phyloP scores from a whole-genome alignment of 2,888 invertebrate genomes.

The Pheosia tremula region DNA sequence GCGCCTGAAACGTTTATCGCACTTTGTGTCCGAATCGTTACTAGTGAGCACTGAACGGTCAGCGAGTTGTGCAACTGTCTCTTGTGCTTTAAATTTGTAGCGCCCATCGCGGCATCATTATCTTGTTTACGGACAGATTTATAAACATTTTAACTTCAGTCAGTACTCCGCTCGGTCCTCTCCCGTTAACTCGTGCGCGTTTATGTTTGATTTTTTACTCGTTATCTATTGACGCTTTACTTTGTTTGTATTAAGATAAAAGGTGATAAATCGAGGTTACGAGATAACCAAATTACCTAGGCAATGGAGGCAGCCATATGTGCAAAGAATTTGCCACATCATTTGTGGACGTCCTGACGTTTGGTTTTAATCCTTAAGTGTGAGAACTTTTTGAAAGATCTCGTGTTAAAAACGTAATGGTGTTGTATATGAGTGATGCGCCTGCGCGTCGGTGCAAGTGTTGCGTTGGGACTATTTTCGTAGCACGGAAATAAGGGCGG shows the following conservation, averaged over 20 bases:
- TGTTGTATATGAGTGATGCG: slow-evolving; percentile 72
- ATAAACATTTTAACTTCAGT: slow-evolving; percentile 57
- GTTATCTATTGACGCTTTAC: slow-evolving; percentile 44
- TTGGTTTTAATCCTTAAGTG: slow-evolving; percentile 18
- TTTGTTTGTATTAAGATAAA: slow-evolving; percentile 55
- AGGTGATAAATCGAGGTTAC: slow-evolving; percentile 53
- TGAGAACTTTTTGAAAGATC: slow-evolving; percentile 18
- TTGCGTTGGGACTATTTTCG: slow-evolving; percentile 81
- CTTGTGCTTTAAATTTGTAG: slow-evolving; percentile 49
- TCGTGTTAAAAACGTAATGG: slow-evolving; percentile 30
- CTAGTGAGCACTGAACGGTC: slow-evolving; percentile 59
- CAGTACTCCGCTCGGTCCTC: slow-evolving; percentile 53
- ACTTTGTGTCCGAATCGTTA: slow-evolving; percentile 49
- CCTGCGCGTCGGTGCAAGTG: slow-evolving; percentile 78
- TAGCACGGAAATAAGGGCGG: slow-evolving; percentile 84
- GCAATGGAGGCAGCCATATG: slow-evolving; percentile 39
- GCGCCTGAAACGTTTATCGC: slow-evolving; percentile 55
- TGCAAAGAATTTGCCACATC: slow-evolving; percentile 27
- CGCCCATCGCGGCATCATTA: slow-evolving; percentile 50
- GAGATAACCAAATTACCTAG: slow-evolving; percentile 48
- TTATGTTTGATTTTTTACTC: slow-evolving; percentile 39
- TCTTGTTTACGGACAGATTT: slow-evolving; percentile 54
- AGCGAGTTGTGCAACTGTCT: slow-evolving; percentile 58
- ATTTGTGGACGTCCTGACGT: slow-evolving; percentile 12
- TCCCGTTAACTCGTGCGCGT: slow-evolving; percentile 54